phyloP scores from a whole-genome alignment of 2,797 vertebrate species.

The Austrolebias charrua region DNA sequence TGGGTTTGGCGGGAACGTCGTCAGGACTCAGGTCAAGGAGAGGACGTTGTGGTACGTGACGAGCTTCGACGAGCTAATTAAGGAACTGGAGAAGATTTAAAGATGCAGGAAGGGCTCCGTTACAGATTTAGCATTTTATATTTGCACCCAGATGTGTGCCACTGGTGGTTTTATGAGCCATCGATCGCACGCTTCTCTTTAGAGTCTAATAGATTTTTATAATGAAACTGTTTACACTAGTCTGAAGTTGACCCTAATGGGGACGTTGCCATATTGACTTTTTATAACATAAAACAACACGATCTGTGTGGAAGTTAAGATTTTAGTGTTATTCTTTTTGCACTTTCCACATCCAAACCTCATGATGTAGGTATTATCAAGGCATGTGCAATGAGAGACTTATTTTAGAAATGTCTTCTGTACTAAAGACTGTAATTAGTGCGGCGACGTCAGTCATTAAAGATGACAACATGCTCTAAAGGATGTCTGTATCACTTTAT shows the following conservation, averaged over 20 bases:
- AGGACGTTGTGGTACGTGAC: constrained; percentile 91
- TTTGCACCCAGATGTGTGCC: constrained; percentile 57
- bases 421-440: constrained; percentile 29
- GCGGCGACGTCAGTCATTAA: constrained; percentile 45
- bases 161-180: constrained; percentile 47
- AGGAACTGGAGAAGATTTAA: constrained; percentile 88
- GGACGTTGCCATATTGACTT: constrained; percentile 29
- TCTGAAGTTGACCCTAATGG: constrained; percentile 32
- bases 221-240: constrained; percentile 61
- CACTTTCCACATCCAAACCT: constrained; percentile 46
- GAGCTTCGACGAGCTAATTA: constrained; percentile 90
- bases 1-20: constrained; percentile 95
- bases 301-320: constrained; percentile 19
- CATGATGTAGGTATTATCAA: constrained; percentile 22
- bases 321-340: constrained; percentile 49
- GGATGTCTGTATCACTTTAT: constrained; percentile 56
- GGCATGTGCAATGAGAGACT: constrained; percentile 53
- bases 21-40: constrained; percentile 91
- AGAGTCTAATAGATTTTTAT: constrained; percentile 52
- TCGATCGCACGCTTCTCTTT: constrained; percentile 45
- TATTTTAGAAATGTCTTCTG: constrained; percentile 42
- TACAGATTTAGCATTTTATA: constrained; percentile 50
- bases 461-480: constrained; percentile 28
- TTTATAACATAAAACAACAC: constrained; percentile 50
- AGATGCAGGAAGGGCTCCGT: constrained; percentile 10